These are phyloP conservation scores for Helicolenus hilgendorfi DNA, from an alignment of 2,797 vertebrate species.

Conservation along the genomic window DNA sequence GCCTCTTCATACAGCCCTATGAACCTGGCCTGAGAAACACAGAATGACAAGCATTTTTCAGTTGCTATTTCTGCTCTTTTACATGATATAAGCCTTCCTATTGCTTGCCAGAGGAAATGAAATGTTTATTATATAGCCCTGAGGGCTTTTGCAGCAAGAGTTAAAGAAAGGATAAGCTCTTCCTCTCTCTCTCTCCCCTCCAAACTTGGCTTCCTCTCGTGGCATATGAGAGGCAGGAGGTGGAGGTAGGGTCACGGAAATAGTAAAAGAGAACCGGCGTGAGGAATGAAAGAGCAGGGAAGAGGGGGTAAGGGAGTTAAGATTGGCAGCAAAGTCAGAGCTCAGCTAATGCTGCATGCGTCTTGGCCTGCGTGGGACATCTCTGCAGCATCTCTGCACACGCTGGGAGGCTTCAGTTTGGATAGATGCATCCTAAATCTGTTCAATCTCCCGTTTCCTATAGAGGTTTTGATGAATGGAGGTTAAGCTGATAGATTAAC, in stretches of 20 bases:
- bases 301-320: constrained; percentile 14
- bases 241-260: constrained; percentile 67
- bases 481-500: constrained; percentile 18
- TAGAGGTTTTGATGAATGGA: constrained; percentile 13
- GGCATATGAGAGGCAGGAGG: constrained; percentile 70
- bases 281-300: constrained; percentile 27
- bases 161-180: constrained; percentile 82
- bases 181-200: constrained; percentile 68
- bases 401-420: constrained; percentile 2
- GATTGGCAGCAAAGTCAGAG: constrained; percentile 33
- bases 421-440: constrained; percentile 32
- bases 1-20: constrained; percentile 32
- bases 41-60: constrained; percentile 80
- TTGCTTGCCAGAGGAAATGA: constrained; percentile 91
- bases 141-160: constrained; percentile 69
- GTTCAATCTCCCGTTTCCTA: constrained; percentile 15
- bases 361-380: not conserved
- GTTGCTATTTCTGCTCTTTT: constrained; percentile 79
- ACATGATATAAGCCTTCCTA: constrained; percentile 87
- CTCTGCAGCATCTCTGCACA: no score
- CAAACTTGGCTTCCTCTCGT: constrained; percentile 72
- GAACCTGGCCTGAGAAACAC: constrained; percentile 50
- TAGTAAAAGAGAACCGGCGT: constrained; percentile 13
- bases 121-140: constrained; percentile 89
- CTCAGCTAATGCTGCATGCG: constrained; percentile 8